Evolutionary conservation across 1,140 invertebrate species (phyloP), one percentile per base, ranked within the genome.

Genomic region (Plectus sambesii): DNA sequence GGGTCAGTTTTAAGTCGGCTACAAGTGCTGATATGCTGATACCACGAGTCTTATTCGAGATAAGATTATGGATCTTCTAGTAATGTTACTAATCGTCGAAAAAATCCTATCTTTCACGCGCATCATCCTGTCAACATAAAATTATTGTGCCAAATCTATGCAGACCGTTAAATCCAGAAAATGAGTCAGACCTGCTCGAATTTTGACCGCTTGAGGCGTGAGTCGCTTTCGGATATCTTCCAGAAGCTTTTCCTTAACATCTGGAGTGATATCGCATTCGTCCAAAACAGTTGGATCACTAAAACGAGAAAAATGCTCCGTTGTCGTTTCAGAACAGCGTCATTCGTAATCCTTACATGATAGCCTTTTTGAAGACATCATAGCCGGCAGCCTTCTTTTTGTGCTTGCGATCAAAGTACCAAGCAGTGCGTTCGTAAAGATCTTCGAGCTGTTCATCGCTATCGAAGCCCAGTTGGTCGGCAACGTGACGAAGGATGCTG

Each of bases 301-400:
- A 43, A 66, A 58, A 55, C 47, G 48, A 55, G 33, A 49, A 41
- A 39, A 65, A 38, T 19, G 19, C n/a, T 54, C 40, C 15, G 22
- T n/a, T 15, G 40, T 17, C 19, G 35, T 42, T 15, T 23, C 22
- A 41, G 9, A 46, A 46, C n/a, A 15, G 36, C 5, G 44, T 9
- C 17, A 43, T 8, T 43, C 26, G 41, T 5, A 47, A 20, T 25
- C 71, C 84, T 80, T 78, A 93, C 88, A 82, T 77, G 41, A 97
- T 90, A 61, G 90, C 87, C 74, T 93, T 87, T 74, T 98, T 98
- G 68, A 99, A 99, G 57, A 87, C 85, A 71, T 99, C 94, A 74
- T 94, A 97, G 38, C 89, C 86, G 30, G 85, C 87, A 19, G 82
- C 83, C 69, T 88, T 85, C 69, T 89, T 94, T 68, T 92, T 96